Evolutionary conservation across 1,140 invertebrate species (phyloP), one percentile per base, ranked within the genome.

Genomic region (Pseudomyrmex cubaensis): DNA sequence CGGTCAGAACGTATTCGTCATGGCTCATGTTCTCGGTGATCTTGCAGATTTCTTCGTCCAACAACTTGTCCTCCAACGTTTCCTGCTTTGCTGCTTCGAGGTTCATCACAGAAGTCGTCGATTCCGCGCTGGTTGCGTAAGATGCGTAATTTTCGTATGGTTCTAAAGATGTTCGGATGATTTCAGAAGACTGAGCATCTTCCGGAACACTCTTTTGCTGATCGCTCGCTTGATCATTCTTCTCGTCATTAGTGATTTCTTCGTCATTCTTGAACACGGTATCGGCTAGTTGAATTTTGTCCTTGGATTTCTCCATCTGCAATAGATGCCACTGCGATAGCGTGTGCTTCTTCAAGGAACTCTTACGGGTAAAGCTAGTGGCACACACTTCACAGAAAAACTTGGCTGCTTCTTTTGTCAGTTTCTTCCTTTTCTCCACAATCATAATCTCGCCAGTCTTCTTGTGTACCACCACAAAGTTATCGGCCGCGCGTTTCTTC

Each of bases 11-110:
- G 25, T 94, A 94, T 12, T 94, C 94, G 7, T 94, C 94, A 17
- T 94, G 94, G 0, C 92, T 93, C 94, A 94, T 94, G 15, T 94
- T 94, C 22, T 94, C 93, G 0, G 93, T 94, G 9, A 94, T 94
- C 54, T 94, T 94, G 35, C 93, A 94, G 35, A 94, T 94, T 57
- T 94, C 94, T 35, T 94, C 93, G 22, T 94, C 93, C 0, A 94
- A 70, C 17, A 94, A 86, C 48, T 94, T 91, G 12, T 94, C 93
- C 54, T 94, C 94, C 0, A 93, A 54, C 25, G 89, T 90, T 15
- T 91, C 90, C 10, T 90, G 83, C 1, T 56, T 56, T 0, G 20
- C 74, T 0, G 20, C 20, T 2, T 62, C 52, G 12, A 83, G 0
- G 64, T 63, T 15, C 1, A 88, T 74, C 8, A 87, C 3, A 17